Conservation (phyloP, 2,113 vertebrate species). For the Terrapene triunguis region DNA sequence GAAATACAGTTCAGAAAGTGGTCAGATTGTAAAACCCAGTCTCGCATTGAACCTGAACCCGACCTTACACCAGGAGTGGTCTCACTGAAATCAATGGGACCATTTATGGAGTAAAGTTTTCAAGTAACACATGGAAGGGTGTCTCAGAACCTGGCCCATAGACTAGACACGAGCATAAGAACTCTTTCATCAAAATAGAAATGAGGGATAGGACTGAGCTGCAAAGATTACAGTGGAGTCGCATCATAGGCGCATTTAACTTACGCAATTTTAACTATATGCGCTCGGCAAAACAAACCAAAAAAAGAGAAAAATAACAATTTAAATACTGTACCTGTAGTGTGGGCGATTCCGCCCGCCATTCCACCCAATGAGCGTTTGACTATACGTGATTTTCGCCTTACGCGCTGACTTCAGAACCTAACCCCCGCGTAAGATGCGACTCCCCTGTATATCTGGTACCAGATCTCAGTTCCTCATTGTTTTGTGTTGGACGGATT, state of each 20-base stretch:
- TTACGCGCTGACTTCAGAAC: too few species aligned
- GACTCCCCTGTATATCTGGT: background rate
- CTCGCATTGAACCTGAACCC: background rate
- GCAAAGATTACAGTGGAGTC: background rate
- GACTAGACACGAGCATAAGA: background rate
- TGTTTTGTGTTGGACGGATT: constrained; percentile 36
- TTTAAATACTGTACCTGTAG: too few species aligned
- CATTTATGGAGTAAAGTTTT: background rate
- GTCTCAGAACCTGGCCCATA: rapidly evolving
- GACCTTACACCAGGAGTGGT: background rate
- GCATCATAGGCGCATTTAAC: too few species aligned
- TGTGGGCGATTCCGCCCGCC: too few species aligned
- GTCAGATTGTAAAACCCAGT: background rate
- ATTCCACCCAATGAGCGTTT: too few species aligned
- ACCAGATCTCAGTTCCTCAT: background rate
- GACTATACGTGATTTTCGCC: too few species aligned
- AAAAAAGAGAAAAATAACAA: too few species aligned
- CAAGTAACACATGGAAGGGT: background rate
- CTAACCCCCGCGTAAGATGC: too few species aligned
- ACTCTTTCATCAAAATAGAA: rapidly evolving
- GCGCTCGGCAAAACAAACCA: too few species aligned
- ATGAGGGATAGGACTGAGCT: background rate
- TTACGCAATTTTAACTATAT: too few species aligned
- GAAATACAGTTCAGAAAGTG: background rate
- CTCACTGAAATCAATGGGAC: background rate